These are phyloP conservation scores for Oreamnos americanus DNA, from an alignment of 2,113 vertebrate genomes.

Conservation along the genomic window DNA sequence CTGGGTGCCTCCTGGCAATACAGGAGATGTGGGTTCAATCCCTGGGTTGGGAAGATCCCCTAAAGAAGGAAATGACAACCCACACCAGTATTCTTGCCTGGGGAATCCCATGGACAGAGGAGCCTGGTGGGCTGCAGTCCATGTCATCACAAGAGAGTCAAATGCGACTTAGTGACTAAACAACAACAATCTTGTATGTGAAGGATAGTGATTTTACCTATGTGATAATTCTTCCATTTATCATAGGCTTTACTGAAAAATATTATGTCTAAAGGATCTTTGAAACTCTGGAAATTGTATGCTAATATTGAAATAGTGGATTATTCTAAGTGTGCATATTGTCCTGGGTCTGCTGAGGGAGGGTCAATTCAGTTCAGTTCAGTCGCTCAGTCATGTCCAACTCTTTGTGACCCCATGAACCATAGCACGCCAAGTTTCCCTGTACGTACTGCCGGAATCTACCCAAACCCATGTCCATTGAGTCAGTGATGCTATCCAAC, in stretches of 20 bases:
- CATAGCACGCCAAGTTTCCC: accelerated
- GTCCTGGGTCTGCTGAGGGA: not conserved
- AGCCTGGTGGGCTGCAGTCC: not conserved
- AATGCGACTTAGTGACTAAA: not conserved
- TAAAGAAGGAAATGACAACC: not conserved
- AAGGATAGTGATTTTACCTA: not conserved
- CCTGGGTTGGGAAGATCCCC: not conserved
- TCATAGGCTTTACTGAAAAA: not conserved
- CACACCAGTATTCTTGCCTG: not conserved
- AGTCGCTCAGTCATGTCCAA: not conserved
- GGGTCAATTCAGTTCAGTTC: not conserved
- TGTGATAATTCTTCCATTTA: not conserved
- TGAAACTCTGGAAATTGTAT: not conserved
- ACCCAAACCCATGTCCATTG: not conserved
- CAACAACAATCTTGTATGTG: not conserved
- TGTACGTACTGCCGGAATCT: accelerated
- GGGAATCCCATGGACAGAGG: not conserved
- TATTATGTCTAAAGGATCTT: not conserved
- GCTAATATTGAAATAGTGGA: not conserved
- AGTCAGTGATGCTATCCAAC: not conserved
- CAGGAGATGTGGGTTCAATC: not conserved
- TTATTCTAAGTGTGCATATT: not conserved
- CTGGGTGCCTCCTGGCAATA: not conserved
- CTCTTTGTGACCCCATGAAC: not conserved
- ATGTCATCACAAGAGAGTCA: not conserved